Evolutionary conservation across 2,113 vertebrate genomes (phyloP).

Genomic region (Stigmatopora nigra): DNA sequence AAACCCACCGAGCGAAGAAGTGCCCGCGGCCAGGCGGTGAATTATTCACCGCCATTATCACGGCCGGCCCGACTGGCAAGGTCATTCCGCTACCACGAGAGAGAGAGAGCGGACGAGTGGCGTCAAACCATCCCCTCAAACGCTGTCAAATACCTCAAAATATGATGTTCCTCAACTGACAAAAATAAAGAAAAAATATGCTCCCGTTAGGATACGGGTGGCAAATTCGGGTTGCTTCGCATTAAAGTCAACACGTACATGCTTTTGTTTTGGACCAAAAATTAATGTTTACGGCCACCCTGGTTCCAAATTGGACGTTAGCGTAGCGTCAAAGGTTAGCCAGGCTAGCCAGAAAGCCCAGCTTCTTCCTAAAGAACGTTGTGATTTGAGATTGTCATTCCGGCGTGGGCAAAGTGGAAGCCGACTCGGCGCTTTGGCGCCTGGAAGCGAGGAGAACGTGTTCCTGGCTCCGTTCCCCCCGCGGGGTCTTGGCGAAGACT

Average conservation of each 20-base stretch:
- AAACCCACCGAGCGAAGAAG: conserved; percentile 1
- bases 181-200: no score
- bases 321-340: no score
- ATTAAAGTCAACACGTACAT: no score
- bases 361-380: neutral
- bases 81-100: conserved; percentile 29
- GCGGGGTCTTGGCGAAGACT: conserved; percentile 16
- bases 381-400: neutral
- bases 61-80: conserved; percentile 23
- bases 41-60: conserved; percentile 45
- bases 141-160: neutral
- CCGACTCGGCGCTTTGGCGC: conserved; percentile 8
- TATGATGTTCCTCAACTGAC: neutral
- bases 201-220: no score
- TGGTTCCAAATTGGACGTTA: no score
- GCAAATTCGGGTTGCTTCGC: no score
- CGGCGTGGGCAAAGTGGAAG: neutral
- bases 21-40: conserved; percentile 14
- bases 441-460: conserved; percentile 24
- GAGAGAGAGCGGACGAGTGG: neutral
- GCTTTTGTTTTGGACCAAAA: no score
- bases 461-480: conserved; percentile 21
- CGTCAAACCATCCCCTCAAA: neutral
- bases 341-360: neutral
- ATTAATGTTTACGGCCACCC: no score